Base-by-base conservation (phyloP, 2,797 vertebrate genomes). In the Notolepis coatsorum region DNA sequence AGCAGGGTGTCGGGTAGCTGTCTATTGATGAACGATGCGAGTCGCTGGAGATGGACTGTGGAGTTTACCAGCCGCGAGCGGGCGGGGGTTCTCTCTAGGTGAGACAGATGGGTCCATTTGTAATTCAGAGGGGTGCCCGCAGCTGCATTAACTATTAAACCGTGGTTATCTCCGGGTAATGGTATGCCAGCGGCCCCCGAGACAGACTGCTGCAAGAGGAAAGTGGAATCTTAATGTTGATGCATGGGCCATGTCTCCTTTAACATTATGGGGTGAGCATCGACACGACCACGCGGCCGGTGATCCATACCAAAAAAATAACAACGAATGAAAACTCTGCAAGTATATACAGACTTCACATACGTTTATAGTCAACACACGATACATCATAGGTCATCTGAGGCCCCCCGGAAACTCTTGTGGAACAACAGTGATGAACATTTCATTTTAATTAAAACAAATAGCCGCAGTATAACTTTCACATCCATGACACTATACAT, bases 101-200 rank as follows among this genome's bases (percentile, higher is more conserved):
- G 71, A 90, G 90, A 90, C 59, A 55, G 84, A 90, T 90, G 79
- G 76, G 69, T 75, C 78, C 73, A 88, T 90, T 89, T 86, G 88
- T 82, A 79, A 91, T 90, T 87, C 87, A 89, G 87, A 79, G 80
- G 83, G 80, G 68, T 57, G 61, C 76, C 77, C 69, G 63, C 56
- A 58, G 85, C 83, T 67, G 74, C 89, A 91, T 92, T 92, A 92
- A 91, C 88, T 92, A 92, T 92, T 92, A 73, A 92, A 81, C 79
- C 72, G 86, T 88, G 88, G 89, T 89, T 90, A 81, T 88, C 88
- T 82, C 68, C 59, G 69, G 82, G 83, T 88, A 89, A 88, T 83
- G 73, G 71, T 65, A 75, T 27, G 79, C 88, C 83, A 74, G 77
- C 58, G 82, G 81, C 79, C n/a, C 75, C 64, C 45, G 74, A 55